phyloP scores from a whole-genome alignment of 1,140 invertebrate genomes.

The Drosophila nigromelanica region DNA sequence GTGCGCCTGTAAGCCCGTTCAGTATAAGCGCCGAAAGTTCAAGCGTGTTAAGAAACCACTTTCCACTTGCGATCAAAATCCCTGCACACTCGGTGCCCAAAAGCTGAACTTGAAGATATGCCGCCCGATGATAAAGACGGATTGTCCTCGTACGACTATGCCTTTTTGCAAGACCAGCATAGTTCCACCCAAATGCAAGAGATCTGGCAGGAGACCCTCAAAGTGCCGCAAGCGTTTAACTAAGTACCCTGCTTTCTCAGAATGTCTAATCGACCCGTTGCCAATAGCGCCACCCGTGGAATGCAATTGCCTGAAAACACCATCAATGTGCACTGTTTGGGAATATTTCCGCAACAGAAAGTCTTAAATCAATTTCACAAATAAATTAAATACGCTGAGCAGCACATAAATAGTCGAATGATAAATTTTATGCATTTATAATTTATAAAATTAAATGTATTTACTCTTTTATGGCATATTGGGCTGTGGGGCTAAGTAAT shows the following conservation, averaged over 20 bases:
- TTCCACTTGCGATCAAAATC: background rate
- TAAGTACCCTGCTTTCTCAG: constrained; percentile 64
- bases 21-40: constrained; percentile 3
- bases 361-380: constrained; percentile 22
- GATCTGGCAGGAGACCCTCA: background rate
- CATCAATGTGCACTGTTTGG: constrained; percentile 68
- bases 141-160: constrained; percentile 29
- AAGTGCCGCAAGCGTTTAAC: constrained; percentile 42
- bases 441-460: too few species aligned
- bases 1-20: too few species aligned
- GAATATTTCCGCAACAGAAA: constrained; percentile 58
- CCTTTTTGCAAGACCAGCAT: constrained; percentile 19
- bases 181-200: constrained; percentile 31
- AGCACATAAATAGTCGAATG: too few species aligned
- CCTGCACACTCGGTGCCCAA: constrained; percentile 1
- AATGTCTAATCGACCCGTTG: constrained; percentile 49
- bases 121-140: background rate
- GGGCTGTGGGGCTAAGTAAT: too few species aligned
- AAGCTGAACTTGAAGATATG: constrained; percentile 4
- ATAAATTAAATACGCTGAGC: too few species aligned
- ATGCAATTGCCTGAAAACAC: constrained; percentile 42
- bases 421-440: too few species aligned
- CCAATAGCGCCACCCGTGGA: constrained; percentile 40
- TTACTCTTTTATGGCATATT: too few species aligned
- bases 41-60: background rate